These are phyloP conservation scores for Tetragonula carbonaria DNA, from an alignment of 2,888 invertebrate genomes.

Conservation along the genomic window DNA sequence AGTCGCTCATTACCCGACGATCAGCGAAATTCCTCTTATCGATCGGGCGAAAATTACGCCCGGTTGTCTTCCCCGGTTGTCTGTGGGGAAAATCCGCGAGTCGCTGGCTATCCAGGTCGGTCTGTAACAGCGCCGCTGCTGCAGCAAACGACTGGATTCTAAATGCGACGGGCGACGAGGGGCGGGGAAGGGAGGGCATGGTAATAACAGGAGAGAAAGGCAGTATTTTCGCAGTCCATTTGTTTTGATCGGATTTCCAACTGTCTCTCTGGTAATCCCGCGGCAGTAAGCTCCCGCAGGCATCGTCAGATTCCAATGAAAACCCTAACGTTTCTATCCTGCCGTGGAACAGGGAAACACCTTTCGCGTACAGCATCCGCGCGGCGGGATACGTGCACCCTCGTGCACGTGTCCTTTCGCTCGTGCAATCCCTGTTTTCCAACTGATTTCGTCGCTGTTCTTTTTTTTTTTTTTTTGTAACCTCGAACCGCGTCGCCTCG, in stretches of 20 bases:
- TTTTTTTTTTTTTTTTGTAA: too few relatives aligned
- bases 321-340: slow-evolving; percentile 78
- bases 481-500: background rate
- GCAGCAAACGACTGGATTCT: slow-evolving; percentile 80
- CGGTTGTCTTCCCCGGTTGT: slow-evolving; percentile 31
- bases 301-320: slow-evolving; percentile 80
- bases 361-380: slow-evolving; percentile 36
- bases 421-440: slow-evolving; percentile 15
- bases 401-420: slow-evolving; percentile 23
- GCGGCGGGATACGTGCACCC: slow-evolving; percentile 31
- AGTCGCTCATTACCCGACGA: slow-evolving; percentile 78
- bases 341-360: slow-evolving; percentile 33
- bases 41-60: slow-evolving; percentile 75
- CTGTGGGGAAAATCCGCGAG: slow-evolving; percentile 59
- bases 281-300: slow-evolving; percentile 79
- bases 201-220: slow-evolving; percentile 19
- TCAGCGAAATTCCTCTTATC: slow-evolving; percentile 81
- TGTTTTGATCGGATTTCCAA: slow-evolving; percentile 83
- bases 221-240: slow-evolving; percentile 82
- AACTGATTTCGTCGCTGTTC: slow-evolving; percentile 12
- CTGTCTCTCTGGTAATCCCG: slow-evolving; percentile 81
- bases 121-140: slow-evolving; percentile 45
- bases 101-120: slow-evolving; percentile 78
- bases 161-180: slow-evolving; percentile 79
- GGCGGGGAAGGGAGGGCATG: background rate